phyloP scores from a whole-genome alignment of 2,113 vertebrate species.

The Ophthalmolycus amberensis region DNA sequence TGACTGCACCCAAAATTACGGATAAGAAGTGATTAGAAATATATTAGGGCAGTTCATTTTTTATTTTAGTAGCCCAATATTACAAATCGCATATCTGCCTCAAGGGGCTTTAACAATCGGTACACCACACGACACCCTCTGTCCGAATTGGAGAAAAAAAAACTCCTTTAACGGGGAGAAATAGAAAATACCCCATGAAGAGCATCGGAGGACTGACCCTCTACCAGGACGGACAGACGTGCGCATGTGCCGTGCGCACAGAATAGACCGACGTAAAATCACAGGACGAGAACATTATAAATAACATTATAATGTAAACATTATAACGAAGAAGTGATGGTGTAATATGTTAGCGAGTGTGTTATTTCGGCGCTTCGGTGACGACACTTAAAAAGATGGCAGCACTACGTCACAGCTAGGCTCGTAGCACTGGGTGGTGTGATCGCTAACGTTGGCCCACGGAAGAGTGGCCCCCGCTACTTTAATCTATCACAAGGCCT shows the following conservation, averaged over 20 bases:
- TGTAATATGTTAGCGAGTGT: not conserved
- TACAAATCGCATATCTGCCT: no score
- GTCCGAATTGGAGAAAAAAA: not conserved
- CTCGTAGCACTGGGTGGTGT: slow-evolving; percentile 1
- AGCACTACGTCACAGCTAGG: not conserved
- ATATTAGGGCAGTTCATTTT: not conserved
- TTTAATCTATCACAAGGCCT: slow-evolving; percentile 40
- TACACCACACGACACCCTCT: not conserved
- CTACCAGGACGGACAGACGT: no score
- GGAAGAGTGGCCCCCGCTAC: not conserved
- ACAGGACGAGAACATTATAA: not conserved
- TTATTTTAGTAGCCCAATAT: not conserved
- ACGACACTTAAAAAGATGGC: slow-evolving; percentile 31
- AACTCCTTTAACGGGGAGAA: no score
- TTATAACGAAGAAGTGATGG: not conserved
- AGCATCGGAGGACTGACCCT: not conserved
- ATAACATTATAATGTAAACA: not conserved
- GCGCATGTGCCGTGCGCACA: no score
- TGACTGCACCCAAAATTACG: not conserved
- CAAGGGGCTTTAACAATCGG: no score
- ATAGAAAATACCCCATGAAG: not conserved
- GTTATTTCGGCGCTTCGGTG: not conserved
- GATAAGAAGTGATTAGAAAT: not conserved
- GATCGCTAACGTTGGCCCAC: slow-evolving; percentile 13
- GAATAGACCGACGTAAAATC: not conserved